A percentile compares a stretch with the other conserved stretches of the same genome.
Conservation (phyloP, 2,113 vertebrate genomes). For the Catagonus wagneri region DNA sequence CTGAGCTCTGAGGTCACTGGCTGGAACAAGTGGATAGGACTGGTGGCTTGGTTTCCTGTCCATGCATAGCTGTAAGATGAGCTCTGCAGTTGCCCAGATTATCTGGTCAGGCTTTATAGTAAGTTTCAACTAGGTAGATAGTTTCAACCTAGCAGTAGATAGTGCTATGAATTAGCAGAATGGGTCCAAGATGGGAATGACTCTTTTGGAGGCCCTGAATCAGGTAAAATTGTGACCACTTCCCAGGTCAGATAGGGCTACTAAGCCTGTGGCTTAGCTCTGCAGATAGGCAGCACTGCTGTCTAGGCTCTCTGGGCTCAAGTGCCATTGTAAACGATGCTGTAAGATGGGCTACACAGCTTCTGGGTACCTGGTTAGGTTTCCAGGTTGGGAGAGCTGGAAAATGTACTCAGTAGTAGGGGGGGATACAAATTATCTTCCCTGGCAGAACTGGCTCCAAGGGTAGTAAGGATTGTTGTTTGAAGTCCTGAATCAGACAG, state of each 20-base stretch:
- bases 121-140: not conserved
- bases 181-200: not conserved
- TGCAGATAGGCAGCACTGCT: not conserved
- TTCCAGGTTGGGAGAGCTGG: not conserved
- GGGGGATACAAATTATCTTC: not conserved
- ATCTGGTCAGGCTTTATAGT: not conserved
- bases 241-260: not conserved
- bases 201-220: not conserved
- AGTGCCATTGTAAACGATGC: not conserved
- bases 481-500: not conserved
- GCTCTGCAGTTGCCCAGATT: not conserved
- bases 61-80: not conserved
- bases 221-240: not conserved
- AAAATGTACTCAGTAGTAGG: not conserved
- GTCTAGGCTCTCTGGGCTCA: not conserved
- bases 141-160: not conserved
- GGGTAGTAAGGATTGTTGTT: not conserved
- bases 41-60: not conserved
- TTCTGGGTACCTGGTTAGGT: not conserved
- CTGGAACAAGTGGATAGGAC: not conserved
- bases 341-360: not conserved
- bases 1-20: not conserved
- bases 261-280: not conserved
- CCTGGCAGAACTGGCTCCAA: not conserved
- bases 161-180: not conserved